These are phyloP conservation scores for Dryococelus australis DNA, from an alignment of 2,888 invertebrate species.

Conservation along the genomic window DNA sequence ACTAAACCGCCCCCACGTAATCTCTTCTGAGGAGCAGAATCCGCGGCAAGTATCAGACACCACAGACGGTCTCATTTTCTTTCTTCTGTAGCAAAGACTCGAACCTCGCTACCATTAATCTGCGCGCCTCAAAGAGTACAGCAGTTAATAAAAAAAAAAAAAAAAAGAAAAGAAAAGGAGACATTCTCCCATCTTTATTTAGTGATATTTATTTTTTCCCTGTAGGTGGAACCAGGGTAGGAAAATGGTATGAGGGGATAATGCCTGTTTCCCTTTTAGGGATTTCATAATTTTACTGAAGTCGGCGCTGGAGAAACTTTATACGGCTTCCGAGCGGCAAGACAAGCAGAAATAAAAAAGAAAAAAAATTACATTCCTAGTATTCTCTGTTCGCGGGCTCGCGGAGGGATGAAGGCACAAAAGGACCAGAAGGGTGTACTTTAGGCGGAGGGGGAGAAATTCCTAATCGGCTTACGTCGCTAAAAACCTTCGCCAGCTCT, in stretches of 20 bases:
- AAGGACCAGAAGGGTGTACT: no score
- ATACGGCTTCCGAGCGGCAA: neutral
- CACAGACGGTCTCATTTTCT: no score
- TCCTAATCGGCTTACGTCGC: neutral
- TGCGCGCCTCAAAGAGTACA: no score
- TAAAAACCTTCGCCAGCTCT: neutral
- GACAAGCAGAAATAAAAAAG: neutral
- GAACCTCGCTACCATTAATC: no score
- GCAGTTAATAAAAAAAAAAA: no score
- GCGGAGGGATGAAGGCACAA: neutral
- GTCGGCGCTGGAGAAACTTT: slow-evolving; percentile 4
- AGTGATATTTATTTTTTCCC: neutral
- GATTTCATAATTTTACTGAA: neutral
- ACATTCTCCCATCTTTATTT: no score
- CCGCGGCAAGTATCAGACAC: no score
- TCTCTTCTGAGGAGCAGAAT: no score
- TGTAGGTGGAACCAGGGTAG: neutral
- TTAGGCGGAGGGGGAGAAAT: neutral
- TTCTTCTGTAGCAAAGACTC: no score
- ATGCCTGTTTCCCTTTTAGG: neutral
- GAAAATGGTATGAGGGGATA: no score
- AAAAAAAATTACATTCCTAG: neutral
- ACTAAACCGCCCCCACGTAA: no score
- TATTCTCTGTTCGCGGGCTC: neutral
- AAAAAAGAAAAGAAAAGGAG: no score